phyloP scores from a whole-genome alignment of 2,113 vertebrate species.

The Nymphicus hollandicus region DNA sequence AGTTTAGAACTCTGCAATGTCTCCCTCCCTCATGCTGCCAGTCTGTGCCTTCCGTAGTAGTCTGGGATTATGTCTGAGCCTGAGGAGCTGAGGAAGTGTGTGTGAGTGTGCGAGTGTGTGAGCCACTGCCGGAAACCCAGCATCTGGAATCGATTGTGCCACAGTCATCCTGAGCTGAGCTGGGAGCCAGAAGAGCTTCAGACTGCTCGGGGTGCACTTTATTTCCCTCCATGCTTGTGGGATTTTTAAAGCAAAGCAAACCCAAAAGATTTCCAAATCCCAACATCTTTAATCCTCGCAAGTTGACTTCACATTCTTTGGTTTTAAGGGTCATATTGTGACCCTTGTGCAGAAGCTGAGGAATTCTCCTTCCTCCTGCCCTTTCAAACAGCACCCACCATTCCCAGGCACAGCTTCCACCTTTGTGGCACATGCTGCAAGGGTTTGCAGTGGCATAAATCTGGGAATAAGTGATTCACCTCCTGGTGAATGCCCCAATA shows the following conservation, averaged over 20 bases:
- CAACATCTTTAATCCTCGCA: not conserved
- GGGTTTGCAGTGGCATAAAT: not conserved
- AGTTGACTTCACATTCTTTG: not conserved
- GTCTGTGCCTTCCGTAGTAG: not conserved
- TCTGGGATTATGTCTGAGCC: conserved; percentile 21
- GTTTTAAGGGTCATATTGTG: not conserved
- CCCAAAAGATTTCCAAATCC: not conserved
- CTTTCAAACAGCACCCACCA: not conserved
- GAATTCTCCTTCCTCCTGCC: not conserved
- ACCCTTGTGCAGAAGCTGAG: not conserved
- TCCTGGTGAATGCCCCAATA: not conserved
- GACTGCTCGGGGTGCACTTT: not conserved
- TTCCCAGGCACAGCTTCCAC: not conserved
- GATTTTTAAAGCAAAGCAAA: not conserved
- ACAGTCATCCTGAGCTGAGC: conserved; percentile 37
- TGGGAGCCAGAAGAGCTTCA: conserved; percentile 6
- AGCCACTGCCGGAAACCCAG: conserved; percentile 40
- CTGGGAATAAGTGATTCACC: not conserved
- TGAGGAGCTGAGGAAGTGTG: not conserved
- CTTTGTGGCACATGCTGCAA: not conserved
- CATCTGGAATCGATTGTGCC: conserved; percentile 70
- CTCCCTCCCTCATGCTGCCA: not conserved
- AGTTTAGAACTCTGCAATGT: not conserved
- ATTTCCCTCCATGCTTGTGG: not conserved
- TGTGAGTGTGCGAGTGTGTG: not conserved